Percentiles rank a stretch among this genome's conserved stretches.
Conservation (phyloP, 2,113 vertebrate species). For the Spheniscus mendiculus region DNA sequence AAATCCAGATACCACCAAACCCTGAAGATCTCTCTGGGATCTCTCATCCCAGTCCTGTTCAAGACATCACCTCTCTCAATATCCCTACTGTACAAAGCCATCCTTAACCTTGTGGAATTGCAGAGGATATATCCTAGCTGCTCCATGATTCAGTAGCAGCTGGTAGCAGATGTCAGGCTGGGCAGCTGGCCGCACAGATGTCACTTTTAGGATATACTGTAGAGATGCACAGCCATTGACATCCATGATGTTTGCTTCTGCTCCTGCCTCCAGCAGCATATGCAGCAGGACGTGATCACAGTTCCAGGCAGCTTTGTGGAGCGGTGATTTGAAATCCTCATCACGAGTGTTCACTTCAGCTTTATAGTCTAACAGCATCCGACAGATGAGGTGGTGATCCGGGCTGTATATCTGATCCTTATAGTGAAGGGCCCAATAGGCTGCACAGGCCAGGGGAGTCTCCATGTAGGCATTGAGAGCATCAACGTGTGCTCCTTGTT, state of each 20-base stretch:
- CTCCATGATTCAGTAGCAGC: conserved; percentile 90
- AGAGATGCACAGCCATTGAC: conserved; percentile 91
- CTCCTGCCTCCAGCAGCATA: conserved; percentile 91
- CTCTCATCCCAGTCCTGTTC: background rate
- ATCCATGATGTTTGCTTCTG: conserved; percentile 86
- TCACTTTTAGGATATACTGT: conserved; percentile 92
- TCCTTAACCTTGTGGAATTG: conserved; percentile 94
- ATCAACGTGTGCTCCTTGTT: conserved; percentile 83
- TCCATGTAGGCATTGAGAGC: conserved; percentile 83
- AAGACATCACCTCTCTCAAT: background rate
- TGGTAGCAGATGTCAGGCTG: conserved; percentile 89
- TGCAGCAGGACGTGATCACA: conserved; percentile 89
- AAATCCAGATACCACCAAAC: background rate
- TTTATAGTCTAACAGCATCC: conserved; percentile 85
- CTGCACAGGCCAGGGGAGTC: conserved; percentile 86
- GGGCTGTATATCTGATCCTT: conserved; percentile 87
- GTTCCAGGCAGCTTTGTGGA: conserved; percentile 97
- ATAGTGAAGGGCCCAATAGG: conserved; percentile 87
- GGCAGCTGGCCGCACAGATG: conserved; percentile 80
- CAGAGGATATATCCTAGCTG: conserved; percentile 87
- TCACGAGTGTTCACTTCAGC: conserved; percentile 87
- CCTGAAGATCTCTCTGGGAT: background rate
- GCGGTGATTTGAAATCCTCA: conserved; percentile 87
- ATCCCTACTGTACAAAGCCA: background rate
- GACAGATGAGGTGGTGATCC: conserved; percentile 87